Evolutionary conservation across 2,113 vertebrate genomes (phyloP).

Genomic region (Chaetops frenatus): DNA sequence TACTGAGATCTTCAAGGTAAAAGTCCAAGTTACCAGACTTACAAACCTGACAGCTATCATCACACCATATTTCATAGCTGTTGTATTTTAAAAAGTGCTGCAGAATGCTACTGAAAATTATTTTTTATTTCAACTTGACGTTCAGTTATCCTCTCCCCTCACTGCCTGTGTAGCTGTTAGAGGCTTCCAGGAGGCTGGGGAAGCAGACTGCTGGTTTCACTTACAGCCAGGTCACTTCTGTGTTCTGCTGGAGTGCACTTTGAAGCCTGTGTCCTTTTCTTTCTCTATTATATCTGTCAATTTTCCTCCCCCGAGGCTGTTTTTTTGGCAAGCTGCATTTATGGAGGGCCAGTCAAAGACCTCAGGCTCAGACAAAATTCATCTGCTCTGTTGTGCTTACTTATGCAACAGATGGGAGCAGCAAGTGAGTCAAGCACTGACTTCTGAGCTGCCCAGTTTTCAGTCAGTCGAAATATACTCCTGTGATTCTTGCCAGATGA

Average conservation of each 20-base stretch:
- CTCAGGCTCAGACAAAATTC: neutral
- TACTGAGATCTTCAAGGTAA: neutral
- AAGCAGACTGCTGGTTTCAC: neutral
- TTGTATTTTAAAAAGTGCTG: neutral
- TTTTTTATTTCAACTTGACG: neutral
- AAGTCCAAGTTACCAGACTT: neutral
- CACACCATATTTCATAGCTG: neutral
- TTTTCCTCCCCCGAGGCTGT: neutral
- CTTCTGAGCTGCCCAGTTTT: neutral
- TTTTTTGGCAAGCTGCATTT: neutral
- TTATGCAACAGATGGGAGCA: neutral
- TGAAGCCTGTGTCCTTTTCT: neutral
- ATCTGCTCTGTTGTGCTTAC: neutral
- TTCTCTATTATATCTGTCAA: neutral
- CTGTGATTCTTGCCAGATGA: neutral
- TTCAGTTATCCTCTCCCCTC: neutral
- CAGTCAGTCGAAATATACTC: neutral
- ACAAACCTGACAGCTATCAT: neutral
- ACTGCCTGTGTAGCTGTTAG: neutral
- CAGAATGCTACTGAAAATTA: neutral
- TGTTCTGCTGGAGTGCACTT: neutral
- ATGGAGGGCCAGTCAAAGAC: neutral
- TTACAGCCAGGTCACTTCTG: neutral
- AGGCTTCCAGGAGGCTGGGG: neutral
- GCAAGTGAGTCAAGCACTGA: neutral